phyloP scores from a whole-genome alignment of 2,797 vertebrate species.

The Thalassophryne amazonica region DNA sequence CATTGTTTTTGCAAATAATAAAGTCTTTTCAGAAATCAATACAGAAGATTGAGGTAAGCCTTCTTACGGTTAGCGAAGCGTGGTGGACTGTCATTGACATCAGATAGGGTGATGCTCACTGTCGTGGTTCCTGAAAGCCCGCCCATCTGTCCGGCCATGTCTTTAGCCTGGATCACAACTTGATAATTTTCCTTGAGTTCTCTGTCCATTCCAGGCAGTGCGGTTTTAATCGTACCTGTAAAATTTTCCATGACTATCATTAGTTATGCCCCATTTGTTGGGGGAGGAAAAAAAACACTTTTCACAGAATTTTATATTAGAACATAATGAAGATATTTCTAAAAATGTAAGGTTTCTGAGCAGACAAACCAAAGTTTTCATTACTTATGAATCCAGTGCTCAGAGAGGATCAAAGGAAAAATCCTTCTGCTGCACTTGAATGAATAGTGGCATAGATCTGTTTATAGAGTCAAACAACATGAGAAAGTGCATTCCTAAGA shows the following conservation, averaged over 20 bases:
- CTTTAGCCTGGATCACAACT: constrained; percentile 97
- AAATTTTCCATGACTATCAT: not conserved
- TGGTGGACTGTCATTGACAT: constrained; percentile 95
- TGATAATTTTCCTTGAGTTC: constrained; percentile 94
- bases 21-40: not conserved
- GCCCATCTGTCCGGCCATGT: constrained; percentile 98
- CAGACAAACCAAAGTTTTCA: no score
- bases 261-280: no score
- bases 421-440: not conserved
- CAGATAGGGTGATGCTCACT: constrained; percentile 90
- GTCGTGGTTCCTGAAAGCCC: constrained; percentile 93
- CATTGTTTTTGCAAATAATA: no score
- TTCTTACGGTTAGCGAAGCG: constrained; percentile 92
- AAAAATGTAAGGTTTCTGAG: no score
- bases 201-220: constrained; percentile 94
- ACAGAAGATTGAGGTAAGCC: not conserved
- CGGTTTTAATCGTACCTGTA: constrained; percentile 91
- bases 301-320: not conserved
- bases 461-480: not conserved
- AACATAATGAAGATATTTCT: no score
- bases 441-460: not conserved
- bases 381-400: no score
- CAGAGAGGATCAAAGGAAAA: not conserved
- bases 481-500: not conserved
- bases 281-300: not conserved